Base-by-base conservation (phyloP, 2,888 invertebrate genomes). In the Gymnosoma rotundatum region DNA sequence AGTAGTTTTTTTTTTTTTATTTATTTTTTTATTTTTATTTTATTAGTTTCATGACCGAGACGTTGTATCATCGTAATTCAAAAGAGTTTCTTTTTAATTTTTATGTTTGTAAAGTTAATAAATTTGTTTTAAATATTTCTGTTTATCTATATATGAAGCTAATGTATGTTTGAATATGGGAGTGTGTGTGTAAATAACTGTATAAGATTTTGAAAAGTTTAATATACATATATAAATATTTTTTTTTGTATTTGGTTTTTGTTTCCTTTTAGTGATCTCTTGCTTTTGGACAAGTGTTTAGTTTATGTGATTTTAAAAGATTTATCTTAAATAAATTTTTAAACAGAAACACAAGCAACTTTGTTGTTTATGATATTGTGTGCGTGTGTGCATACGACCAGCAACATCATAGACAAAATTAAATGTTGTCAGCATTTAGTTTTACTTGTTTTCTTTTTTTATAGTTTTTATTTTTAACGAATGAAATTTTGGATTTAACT, bases 231-330 rank as follows among this genome's bases (percentile, higher is more conserved):
- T n/a, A 54, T 8, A 66, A 8, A 7, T 0, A 36, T 63, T 73
- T 25, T 42, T 74, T 70, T 45, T 8, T 63, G 32, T 32, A 32
- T 20, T n/a, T 16, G 36, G 45, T 58, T 83, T 80, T 16, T 48
- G 45, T 58, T 83, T 80, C 36, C 61, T 83, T 83, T 83, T 76
- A 80, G 76, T 83, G 76, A 83, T 83, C 83, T 80, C 69, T 80
- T 76, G 72, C 79, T 76, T 73, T 78, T 25, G 63, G 63, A 76
- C 76, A 72, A 79, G 79, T 79, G 73, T 45, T 73, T 73, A 60
- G 72, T 79, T 79, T 79, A 73, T 79, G 73, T 79, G 73, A 75
- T 75, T 74, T 56, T 63, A 61, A 78, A 69, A 75, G 74, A 81
- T 81, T 75, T 81, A 75, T 81, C 69, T 25, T 21, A 63, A 63